phyloP scores from a whole-genome alignment of 2,113 vertebrate species.

The Eurystomus gularis region DNA sequence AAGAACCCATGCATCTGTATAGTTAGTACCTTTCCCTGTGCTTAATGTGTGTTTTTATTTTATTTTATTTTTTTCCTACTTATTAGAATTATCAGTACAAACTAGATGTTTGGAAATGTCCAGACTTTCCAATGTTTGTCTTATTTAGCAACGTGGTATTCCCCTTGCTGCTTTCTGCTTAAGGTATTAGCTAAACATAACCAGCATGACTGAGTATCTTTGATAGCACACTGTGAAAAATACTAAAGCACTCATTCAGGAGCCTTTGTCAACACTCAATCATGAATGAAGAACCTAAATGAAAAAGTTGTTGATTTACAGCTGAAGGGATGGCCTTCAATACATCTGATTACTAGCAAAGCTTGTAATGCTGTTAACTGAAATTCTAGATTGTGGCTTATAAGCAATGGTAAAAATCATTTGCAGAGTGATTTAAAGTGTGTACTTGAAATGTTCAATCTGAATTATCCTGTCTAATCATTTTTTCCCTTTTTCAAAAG shows the following conservation, averaged over 20 bases:
- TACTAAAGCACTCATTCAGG: background rate
- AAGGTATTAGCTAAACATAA: background rate
- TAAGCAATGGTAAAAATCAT: background rate
- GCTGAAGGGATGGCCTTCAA: background rate
- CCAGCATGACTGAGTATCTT: background rate
- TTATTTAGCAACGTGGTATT: conserved; percentile 13
- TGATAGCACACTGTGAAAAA: background rate
- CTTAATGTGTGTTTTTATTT: background rate
- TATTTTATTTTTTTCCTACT: background rate
- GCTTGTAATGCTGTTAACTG: background rate
- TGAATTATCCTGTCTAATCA: background rate
- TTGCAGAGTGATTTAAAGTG: background rate
- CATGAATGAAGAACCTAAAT: background rate
- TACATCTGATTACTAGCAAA: background rate
- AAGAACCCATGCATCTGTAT: background rate
- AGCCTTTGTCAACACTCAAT: background rate
- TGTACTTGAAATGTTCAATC: background rate
- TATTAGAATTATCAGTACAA: background rate
- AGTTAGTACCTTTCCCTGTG: background rate
- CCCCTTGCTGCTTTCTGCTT: background rate
- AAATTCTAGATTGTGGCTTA: background rate
- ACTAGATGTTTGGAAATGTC: background rate
- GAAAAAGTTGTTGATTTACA: background rate
- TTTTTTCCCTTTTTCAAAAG: background rate
- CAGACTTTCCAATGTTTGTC: background rate